These are phyloP conservation scores for Bradypodion pumilum DNA, from an alignment of 2,797 vertebrate species.

Conservation along the genomic window DNA sequence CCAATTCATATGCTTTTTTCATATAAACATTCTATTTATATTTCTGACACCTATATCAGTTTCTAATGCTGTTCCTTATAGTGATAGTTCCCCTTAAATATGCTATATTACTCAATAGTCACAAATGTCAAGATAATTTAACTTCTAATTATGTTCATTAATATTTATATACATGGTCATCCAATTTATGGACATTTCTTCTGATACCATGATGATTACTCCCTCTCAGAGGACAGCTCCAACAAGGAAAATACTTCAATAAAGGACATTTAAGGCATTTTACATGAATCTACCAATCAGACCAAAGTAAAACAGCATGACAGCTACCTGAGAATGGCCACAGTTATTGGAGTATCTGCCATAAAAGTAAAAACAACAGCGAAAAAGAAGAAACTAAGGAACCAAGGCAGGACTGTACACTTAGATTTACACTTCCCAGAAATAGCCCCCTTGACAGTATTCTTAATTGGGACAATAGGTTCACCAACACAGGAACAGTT, in stretches of 20 bases:
- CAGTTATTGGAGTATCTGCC: constrained; percentile 78
- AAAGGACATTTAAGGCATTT: neutral
- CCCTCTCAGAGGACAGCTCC: neutral
- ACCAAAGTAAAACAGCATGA: neutral
- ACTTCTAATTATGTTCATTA: neutral
- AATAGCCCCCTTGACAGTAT: constrained; percentile 58
- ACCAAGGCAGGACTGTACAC: constrained; percentile 72
- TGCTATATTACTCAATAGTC: neutral
- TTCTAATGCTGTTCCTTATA: too few relatives aligned
- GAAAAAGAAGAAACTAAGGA: constrained; percentile 74
- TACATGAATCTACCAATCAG: neutral
- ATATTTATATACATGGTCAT: neutral
- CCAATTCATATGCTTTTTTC: neutral
- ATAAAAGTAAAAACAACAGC: constrained; percentile 80
- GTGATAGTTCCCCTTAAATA: too few relatives aligned
- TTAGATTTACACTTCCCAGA: constrained; percentile 75
- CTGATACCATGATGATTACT: neutral
- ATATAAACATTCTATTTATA: neutral
- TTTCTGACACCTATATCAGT: too few relatives aligned
- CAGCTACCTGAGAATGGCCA: constrained; percentile 76
- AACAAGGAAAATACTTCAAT: neutral
- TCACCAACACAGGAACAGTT: constrained; percentile 78
- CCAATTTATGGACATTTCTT: neutral
- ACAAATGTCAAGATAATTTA: neutral
- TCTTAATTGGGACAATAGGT: constrained; percentile 19